Conservation (phyloP, 2,113 vertebrate genomes). For the Sisor rabdophorus region DNA sequence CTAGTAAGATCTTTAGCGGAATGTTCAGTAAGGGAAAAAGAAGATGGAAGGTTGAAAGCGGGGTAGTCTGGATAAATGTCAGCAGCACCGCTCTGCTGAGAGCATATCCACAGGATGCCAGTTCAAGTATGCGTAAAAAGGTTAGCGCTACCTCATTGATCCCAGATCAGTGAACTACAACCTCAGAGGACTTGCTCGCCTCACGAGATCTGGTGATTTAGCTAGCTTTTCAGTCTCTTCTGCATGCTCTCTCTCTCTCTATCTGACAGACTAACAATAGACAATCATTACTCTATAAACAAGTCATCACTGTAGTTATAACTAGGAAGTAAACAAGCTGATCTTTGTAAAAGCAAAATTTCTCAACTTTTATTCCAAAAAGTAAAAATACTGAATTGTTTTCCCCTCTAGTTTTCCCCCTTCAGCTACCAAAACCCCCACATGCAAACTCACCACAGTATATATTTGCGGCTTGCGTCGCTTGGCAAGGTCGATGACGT, state of each 20-base stretch:
- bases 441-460: conserved; percentile 81
- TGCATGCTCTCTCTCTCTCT: not conserved
- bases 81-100: conserved; percentile 41
- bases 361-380: no score
- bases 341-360: no score
- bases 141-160: conserved; percentile 52
- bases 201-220: not conserved
- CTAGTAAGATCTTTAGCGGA: no score
- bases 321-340: not conserved
- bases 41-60: conserved; percentile 17
- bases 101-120: conserved; percentile 44
- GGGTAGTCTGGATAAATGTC: conserved; percentile 55
- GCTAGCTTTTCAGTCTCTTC: not conserved
- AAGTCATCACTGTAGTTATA: not conserved
- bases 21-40: not conserved
- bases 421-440: not conserved
- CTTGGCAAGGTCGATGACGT: conserved; percentile 94
- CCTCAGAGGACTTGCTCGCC: conserved; percentile 28
- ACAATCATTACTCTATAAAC: not conserved
- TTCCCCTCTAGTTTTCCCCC: not conserved
- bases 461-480: conserved; percentile 95
- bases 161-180: conserved; percentile 40
- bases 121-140: conserved; percentile 49
- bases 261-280: conserved; percentile 2
- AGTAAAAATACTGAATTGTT: no score